Base-by-base conservation (phyloP, 1,140 invertebrate species). In the Halotydeus destructor region DNA sequence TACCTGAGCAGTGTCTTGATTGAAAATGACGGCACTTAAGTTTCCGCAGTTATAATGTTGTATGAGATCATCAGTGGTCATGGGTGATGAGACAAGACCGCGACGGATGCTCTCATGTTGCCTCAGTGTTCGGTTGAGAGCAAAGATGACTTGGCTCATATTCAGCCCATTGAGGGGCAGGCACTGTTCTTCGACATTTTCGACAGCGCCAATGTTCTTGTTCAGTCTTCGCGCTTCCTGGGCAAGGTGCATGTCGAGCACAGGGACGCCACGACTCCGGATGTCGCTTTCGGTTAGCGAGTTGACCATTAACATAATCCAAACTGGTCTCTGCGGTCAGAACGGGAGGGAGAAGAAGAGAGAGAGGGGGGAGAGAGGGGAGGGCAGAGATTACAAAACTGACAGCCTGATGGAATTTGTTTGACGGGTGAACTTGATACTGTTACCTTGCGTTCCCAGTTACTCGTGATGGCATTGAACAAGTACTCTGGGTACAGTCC, bases 241-340 rank as follows among this genome's bases (percentile, higher is more conserved):
- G 8, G 67, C 64, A 27, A 70, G 54, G 54, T 63, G 68, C 22
- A 69, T 50, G 50, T 70, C 68, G 45, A 70, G 51, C 3, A 70
- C 67, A 12, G 67, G 66, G 37, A 65, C 61, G 6, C 65, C 68
- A 33, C 64, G 52, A 8, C 62, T 60, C 43, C 60, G 60, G 16
- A 70, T 60, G 48, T 68, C 65, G 43, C 55, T 61, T 51, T 67
- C 63, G 5, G 64, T 68, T 40, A 69, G 50, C 3, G 65, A 64
- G 49, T 69, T 68, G 8, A 69, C 55, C 62, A 69, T 65, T 41
- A 69, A 50, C 64, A 69, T 65, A 19, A 68, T 60, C 67, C 67
- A 69, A 8, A 69, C 58, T 4, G 68, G 67, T 42, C 66, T 46
- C 50, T n/a, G n/a, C n/a, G n/a, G n/a, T n/a, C n/a, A n/a, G n/a